Conservation (phyloP, 2,888 invertebrate species). For the Masnerella sp. region DNA sequence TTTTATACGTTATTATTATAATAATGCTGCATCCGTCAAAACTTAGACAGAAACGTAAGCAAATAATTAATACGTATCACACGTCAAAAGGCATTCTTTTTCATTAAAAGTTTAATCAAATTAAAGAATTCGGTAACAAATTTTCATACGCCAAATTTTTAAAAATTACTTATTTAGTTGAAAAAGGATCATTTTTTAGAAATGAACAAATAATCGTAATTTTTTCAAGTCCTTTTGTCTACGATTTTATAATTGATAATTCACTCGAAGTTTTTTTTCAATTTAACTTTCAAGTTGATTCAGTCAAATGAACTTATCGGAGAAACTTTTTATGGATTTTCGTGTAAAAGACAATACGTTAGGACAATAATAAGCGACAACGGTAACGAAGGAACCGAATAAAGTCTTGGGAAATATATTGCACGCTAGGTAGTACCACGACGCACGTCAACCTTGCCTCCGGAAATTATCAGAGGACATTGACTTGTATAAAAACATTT, state of each 20-base stretch:
- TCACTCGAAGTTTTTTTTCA: too few relatives aligned
- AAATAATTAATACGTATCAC: constrained; percentile 28
- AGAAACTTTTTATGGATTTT: constrained; percentile 30
- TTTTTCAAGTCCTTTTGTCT: too few relatives aligned
- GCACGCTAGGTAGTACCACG: constrained; percentile 68
- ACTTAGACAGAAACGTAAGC: constrained; percentile 16
- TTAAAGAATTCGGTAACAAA: constrained; percentile 14
- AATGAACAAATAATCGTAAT: too few relatives aligned
- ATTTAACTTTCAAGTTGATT: too few relatives aligned
- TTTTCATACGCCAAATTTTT: too few relatives aligned
- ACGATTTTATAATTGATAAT: too few relatives aligned
- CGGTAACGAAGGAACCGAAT: constrained; percentile 46
- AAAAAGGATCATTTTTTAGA: too few relatives aligned
- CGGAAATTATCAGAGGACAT: constrained; percentile 35
- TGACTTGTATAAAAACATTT: constrained; percentile 37
- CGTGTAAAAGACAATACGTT: constrained; percentile 22
- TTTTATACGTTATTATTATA: constrained; percentile 9
- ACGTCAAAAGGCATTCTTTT: constrained; percentile 25
- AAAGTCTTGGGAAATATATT: constrained; percentile 41
- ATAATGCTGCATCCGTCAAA: constrained; percentile 25
- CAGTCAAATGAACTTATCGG: constrained; percentile 3
- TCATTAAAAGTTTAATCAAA: constrained; percentile 18
- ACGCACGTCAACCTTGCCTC: constrained; percentile 58
- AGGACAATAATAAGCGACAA: constrained; percentile 38
- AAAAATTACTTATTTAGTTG: too few relatives aligned